These are phyloP conservation scores for Xiphias gladius DNA, from an alignment of 2,113 vertebrate species.

Conservation along the genomic window DNA sequence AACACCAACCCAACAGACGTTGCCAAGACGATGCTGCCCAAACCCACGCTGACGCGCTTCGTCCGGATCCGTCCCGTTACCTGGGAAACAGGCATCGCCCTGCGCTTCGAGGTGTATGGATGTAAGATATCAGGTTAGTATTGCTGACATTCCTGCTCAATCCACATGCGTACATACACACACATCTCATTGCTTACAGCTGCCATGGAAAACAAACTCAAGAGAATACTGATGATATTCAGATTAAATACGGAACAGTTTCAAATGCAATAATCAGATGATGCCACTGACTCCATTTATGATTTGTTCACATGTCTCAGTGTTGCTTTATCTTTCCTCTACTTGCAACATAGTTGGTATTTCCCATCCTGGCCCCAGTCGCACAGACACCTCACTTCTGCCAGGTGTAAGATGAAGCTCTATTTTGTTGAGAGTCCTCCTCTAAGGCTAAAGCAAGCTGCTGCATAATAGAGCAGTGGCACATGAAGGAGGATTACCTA, in stretches of 20 bases:
- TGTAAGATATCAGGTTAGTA: slow-evolving; percentile 96
- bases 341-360: slow-evolving; percentile 3
- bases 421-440: slow-evolving; percentile 28
- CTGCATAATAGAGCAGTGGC: slow-evolving; percentile 74
- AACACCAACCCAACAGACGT: slow-evolving; percentile 94
- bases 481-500: slow-evolving; percentile 70
- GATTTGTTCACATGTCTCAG: background rate
- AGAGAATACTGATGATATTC: background rate
- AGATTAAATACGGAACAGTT: background rate
- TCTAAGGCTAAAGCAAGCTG: slow-evolving; percentile 39
- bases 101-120: slow-evolving; percentile 98
- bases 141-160: slow-evolving; percentile 14
- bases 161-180: slow-evolving; percentile 12
- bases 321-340: slow-evolving; percentile 10
- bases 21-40: slow-evolving; percentile 89
- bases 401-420: slow-evolving; percentile 35
- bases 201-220: background rate
- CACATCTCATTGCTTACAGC: background rate
- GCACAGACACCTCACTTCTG: slow-evolving; percentile 42
- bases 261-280: slow-evolving; percentile 25
- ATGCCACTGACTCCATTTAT: background rate
- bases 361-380: slow-evolving; percentile 15
- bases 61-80: slow-evolving; percentile 90
- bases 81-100: slow-evolving; percentile 96
- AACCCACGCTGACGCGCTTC: slow-evolving; percentile 92